Evolutionary conservation across 2,888 invertebrate species (phyloP).

Genomic region (Calephelis perditalis): DNA sequence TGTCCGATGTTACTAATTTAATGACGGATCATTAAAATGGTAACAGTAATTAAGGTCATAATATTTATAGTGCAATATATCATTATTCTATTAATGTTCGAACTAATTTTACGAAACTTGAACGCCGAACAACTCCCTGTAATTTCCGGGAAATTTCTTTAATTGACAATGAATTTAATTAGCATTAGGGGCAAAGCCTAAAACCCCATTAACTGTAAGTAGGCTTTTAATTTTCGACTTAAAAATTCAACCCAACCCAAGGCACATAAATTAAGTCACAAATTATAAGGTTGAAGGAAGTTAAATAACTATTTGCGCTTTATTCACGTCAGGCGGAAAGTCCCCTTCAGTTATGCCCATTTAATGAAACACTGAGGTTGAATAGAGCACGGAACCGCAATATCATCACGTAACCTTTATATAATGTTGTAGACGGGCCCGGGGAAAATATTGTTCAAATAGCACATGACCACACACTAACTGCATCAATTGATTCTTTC

Average conservation of each 20-base stretch:
- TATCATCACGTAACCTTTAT: slow-evolving; percentile 7
- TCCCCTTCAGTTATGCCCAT: slow-evolving; percentile 7
- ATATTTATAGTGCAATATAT: not conserved
- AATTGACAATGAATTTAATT: too few species aligned
- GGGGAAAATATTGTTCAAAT: not conserved
- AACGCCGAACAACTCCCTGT: too few species aligned
- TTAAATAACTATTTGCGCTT: slow-evolving; percentile 10
- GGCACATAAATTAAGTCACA: not conserved
- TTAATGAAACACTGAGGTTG: slow-evolving; percentile 11
- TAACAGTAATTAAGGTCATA: too few species aligned
- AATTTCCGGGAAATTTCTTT: too few species aligned
- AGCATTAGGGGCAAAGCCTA: too few species aligned
- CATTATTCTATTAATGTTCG: slow-evolving; percentile 1
- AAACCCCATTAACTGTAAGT: not conserved
- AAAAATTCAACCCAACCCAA: slow-evolving; percentile 1
- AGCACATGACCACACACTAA: not conserved
- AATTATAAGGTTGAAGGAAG: slow-evolving; percentile 8
- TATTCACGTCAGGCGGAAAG: slow-evolving; percentile 9
- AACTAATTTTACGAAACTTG: not conserved
- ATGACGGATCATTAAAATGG: too few species aligned
- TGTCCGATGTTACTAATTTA: too few species aligned
- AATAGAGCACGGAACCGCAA: slow-evolving; percentile 3
- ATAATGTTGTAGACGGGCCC: not conserved
- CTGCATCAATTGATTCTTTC: too few species aligned
- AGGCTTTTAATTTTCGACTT: not conserved